Evolutionary conservation across 2,797 vertebrate genomes (phyloP).

Genomic region (Syngnathus rostellatus): DNA sequence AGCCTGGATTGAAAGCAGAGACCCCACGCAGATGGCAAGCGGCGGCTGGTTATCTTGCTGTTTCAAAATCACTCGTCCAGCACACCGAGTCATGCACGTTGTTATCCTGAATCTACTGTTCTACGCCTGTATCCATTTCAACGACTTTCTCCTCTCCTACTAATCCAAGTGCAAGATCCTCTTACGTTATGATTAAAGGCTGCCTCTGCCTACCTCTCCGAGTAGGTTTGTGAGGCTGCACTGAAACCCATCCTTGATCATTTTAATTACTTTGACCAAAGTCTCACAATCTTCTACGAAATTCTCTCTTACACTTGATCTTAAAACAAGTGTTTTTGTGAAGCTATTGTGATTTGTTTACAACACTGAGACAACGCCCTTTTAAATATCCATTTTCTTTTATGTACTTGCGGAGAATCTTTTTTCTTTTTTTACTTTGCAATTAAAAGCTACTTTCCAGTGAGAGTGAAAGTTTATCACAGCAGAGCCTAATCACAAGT

Average conservation of each 20-base stretch:
- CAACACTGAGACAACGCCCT: not conserved
- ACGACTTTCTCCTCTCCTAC: not conserved
- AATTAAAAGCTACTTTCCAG: not conserved
- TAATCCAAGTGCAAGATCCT: slow-evolving; percentile 10
- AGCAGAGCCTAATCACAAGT: not conserved
- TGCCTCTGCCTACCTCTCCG: slow-evolving; percentile 19
- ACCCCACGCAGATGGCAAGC: slow-evolving; percentile 13
- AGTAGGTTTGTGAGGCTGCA: not conserved
- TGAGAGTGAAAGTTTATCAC: not conserved
- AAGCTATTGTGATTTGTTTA: not conserved
- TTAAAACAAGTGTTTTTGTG: not conserved
- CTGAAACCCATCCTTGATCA: slow-evolving; percentile 14
- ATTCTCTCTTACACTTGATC: not conserved
- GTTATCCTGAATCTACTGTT: not conserved
- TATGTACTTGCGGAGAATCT: not conserved
- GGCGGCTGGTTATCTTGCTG: slow-evolving; percentile 15
- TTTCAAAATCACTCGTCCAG: not conserved
- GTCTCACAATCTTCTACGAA: not conserved
- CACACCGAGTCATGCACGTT: not conserved
- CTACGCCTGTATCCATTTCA: not conserved
- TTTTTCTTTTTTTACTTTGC: not conserved
- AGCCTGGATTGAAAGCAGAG: slow-evolving; percentile 20
- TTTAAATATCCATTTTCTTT: not conserved
- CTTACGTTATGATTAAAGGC: slow-evolving; percentile 24
- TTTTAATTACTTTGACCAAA: slow-evolving; percentile 23